These are phyloP conservation scores for Alouatta palliata DNA, from an alignment of 2,113 vertebrate genomes.

Conservation along the genomic window DNA sequence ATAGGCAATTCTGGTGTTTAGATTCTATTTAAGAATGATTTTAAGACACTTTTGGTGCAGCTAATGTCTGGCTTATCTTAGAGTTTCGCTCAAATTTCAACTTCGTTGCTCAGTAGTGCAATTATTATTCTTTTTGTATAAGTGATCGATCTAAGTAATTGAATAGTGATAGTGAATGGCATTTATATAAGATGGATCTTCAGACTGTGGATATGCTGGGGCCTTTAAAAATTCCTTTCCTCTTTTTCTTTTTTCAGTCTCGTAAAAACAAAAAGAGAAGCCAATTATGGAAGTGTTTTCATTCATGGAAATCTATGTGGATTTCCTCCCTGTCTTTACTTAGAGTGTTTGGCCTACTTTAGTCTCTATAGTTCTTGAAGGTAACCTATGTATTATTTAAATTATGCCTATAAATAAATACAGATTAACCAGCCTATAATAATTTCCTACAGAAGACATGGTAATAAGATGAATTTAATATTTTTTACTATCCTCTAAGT, in stretches of 20 bases:
- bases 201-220: not conserved
- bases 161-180: not conserved
- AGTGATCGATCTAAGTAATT: not conserved
- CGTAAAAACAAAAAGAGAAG: not conserved
- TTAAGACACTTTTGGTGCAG: not conserved
- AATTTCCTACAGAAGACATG: not conserved
- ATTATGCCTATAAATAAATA: slow-evolving; percentile 13
- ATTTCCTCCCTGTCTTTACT: not conserved
- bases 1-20: not conserved
- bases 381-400: not conserved
- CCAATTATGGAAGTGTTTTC: not conserved
- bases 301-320: not conserved
- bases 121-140: not conserved
- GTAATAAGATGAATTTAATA: slow-evolving; percentile 31
- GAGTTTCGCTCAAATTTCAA: not conserved
- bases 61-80: not conserved
- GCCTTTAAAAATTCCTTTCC: not conserved
- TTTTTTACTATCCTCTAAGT: not conserved
- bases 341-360: not conserved
- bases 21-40: slow-evolving; percentile 18
- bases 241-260: not conserved
- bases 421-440: not conserved
- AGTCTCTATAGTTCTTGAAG: slow-evolving; percentile 4
- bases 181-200: not conserved
- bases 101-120: not conserved